phyloP scores from a whole-genome alignment of 2,113 vertebrate species.

The Corynorhinus townsendii region DNA sequence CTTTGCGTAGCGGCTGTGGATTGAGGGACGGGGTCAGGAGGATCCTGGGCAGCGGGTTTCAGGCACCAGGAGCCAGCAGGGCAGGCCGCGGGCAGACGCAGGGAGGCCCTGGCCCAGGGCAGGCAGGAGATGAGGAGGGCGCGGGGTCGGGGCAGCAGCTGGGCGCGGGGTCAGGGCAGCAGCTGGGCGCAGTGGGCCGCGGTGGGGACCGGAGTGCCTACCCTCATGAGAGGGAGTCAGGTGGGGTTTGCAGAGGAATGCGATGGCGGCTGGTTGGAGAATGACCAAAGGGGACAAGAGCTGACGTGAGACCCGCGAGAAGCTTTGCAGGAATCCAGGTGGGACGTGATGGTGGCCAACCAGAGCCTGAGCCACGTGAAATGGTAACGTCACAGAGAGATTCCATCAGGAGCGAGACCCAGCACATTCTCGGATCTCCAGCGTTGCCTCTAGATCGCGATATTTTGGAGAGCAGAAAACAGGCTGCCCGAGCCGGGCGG shows the following conservation, averaged over 20 bases:
- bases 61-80: neutral
- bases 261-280: neutral
- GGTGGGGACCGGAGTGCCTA: too few species aligned
- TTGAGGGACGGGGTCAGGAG: neutral
- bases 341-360: neutral
- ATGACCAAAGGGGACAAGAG: neutral
- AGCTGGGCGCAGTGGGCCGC: too few species aligned
- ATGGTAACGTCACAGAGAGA: too few species aligned
- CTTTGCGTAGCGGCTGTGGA: neutral
- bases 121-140: neutral
- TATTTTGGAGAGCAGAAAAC: too few species aligned
- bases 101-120: neutral
- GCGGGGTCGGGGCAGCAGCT: too few species aligned
- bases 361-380: too few species aligned
- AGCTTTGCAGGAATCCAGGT: neutral
- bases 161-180: too few species aligned
- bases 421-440: too few species aligned
- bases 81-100: neutral
- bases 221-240: neutral
- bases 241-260: neutral
- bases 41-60: neutral
- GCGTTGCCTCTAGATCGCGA: too few species aligned
- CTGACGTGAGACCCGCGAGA: fast-evolving
- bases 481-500: too few species aligned
- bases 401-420: too few species aligned